These are phyloP conservation scores for Drosophila algonquin DNA, from an alignment of 2,888 invertebrate species.

Conservation along the genomic window DNA sequence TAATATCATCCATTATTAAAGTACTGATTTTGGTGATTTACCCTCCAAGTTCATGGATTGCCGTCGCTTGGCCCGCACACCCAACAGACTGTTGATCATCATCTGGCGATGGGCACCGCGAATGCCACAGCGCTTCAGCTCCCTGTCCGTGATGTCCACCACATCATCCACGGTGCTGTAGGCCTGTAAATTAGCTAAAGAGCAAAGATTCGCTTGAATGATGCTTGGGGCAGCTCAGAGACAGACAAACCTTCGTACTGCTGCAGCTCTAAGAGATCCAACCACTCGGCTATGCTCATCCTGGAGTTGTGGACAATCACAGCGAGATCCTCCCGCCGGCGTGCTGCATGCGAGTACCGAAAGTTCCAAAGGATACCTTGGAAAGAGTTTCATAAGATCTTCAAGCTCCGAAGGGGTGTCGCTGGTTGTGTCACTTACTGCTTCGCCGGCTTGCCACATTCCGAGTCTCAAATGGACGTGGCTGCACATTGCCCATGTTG, in stretches of 20 bases:
- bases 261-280: constrained; percentile 86
- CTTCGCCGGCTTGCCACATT: constrained; percentile 69
- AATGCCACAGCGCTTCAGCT: constrained; percentile 87
- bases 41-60: constrained; percentile 84
- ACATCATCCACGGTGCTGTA: constrained; percentile 76
- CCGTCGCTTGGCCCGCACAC: constrained; percentile 86
- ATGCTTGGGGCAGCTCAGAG: background rate
- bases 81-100: constrained; percentile 87
- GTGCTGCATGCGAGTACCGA: constrained; percentile 82
- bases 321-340: constrained; percentile 76
- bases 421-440: constrained; percentile 57
- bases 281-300: constrained; percentile 86
- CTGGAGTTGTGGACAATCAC: constrained; percentile 84
- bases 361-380: constrained; percentile 84
- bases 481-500: constrained; percentile 78
- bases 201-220: constrained; percentile 11
- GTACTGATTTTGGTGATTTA: constrained; percentile 15
- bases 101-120: constrained; percentile 87
- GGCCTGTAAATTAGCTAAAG: constrained; percentile 70
- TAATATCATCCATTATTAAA: background rate
- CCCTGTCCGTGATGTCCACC: constrained; percentile 83
- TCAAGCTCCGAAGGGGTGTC: background rate
- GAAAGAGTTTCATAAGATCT: background rate
- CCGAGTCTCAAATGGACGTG: constrained; percentile 63
- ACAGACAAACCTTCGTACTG: constrained; percentile 84